phyloP scores from a whole-genome alignment of 2,797 vertebrate genomes.

The Sebastes matsubarae region DNA sequence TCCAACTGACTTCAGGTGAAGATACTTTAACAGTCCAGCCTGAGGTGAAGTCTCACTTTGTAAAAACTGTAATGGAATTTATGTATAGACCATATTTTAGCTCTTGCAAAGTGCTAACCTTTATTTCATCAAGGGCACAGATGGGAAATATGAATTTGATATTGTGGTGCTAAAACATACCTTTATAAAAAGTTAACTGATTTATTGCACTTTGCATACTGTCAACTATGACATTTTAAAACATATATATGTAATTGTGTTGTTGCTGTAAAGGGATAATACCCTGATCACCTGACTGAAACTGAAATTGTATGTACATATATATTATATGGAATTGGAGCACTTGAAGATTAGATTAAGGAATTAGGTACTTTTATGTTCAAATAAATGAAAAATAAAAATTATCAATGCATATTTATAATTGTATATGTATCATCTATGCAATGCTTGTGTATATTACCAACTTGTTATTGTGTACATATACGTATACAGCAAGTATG shows the following conservation, averaged over 20 bases:
- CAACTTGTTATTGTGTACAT: neutral
- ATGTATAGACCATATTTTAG: neutral
- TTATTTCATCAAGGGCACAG: neutral
- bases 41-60: constrained; percentile 10
- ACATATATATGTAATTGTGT: neutral
- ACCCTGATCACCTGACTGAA: neutral
- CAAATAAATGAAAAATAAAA: neutral
- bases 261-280: constrained; percentile 6
- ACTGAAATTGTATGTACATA: constrained; percentile 3
- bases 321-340: neutral
- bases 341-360: constrained; percentile 30
- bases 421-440: neutral
- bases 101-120: neutral
- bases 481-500: neutral
- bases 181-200: neutral
- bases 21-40: neutral
- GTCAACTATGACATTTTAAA: constrained; percentile 16
- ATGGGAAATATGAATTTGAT: neutral
- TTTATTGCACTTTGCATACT: constrained; percentile 34
- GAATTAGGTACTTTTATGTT: constrained; percentile 48
- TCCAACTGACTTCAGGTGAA: constrained; percentile 19
- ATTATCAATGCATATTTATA: neutral
- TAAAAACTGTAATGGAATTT: constrained; percentile 2
- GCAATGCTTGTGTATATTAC: neutral
- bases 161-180: constrained; percentile 25